Base-by-base conservation (phyloP, 2,113 vertebrate species). In the Aldabrachelys gigantea region DNA sequence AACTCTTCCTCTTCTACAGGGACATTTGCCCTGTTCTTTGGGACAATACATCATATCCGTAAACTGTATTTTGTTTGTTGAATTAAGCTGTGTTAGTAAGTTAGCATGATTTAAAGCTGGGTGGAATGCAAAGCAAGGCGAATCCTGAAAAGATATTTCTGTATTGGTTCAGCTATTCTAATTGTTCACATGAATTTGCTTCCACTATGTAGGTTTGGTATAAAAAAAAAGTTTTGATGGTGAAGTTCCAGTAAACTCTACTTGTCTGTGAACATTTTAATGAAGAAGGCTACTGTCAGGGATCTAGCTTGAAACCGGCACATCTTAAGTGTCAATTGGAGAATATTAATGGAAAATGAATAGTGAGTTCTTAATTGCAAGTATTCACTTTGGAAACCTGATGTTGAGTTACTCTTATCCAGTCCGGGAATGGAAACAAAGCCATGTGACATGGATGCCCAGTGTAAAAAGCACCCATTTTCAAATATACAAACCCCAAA, bases 211-310 rank as follows among this genome's bases (percentile, higher is more conserved):
- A 80, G 91, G 89, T 92, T 94, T 0, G 41, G 80, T 93, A 93
- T 59, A 91, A 85, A 94, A 47, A 94, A 47, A 22, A 94, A 95
- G 91, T 96, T 96, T 94, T 29, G 35, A 62, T 76, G 83, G 96
- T 96, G 96, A 96, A 96, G 96, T 96, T 86, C 94, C 94, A 69
- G 95, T 95, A 96, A 97, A 95, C 96, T 96, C 96, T 96, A 91
- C 95, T 96, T 92, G 89, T 88, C 89, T 3, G 1, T 1, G 4
- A 91, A 57, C 2, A 2, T 84, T 59, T 72, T 6, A 14, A 81
- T 95, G 95, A 94, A 93, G 95, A 93, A 95, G 83, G 88, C 84
- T 96, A 92, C 82, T 75, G 81, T 88, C 94, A 69, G 80, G 84
- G 94, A 97, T 97, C 90, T 97, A 97, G 94, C 95, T 97, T 96